phyloP scores from a whole-genome alignment of 2,888 invertebrate genomes.

The Tipula vernalis region DNA sequence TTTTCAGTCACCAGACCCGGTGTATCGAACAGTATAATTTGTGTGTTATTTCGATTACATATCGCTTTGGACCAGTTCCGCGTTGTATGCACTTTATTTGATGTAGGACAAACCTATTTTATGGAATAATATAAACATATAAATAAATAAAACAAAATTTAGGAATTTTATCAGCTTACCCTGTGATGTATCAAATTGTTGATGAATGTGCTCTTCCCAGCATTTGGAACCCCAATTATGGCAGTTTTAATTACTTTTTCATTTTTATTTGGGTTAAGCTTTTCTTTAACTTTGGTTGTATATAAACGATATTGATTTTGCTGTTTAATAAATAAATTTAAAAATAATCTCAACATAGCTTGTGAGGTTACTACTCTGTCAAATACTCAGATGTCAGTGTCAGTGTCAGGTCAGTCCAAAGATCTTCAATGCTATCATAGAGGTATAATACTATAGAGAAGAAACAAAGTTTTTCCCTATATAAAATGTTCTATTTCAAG shows the following conservation, averaged over 20 bases:
- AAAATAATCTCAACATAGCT: not conserved
- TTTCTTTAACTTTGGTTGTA: not conserved
- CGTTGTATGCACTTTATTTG: conserved; percentile 87
- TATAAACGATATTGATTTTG: not conserved
- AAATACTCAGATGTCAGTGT: too few relatives aligned
- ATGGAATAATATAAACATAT: conserved; percentile 14
- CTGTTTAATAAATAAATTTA: not conserved
- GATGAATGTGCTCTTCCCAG: conserved; percentile 90
- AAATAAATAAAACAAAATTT: not conserved
- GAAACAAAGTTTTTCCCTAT: too few relatives aligned
- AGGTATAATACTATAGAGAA: too few relatives aligned
- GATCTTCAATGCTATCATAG: too few relatives aligned
- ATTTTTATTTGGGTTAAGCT: not conserved
- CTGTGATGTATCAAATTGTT: conserved; percentile 71
- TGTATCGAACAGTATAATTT: conserved; percentile 85
- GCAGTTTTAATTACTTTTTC: conserved; percentile 55
- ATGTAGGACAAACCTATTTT: conserved; percentile 74
- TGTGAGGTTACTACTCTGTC: too few relatives aligned
- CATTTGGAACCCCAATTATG: conserved; percentile 87
- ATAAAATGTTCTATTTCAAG: too few relatives aligned
- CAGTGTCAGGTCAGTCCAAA: too few relatives aligned
- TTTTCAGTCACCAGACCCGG: conserved; percentile 70
- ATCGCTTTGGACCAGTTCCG: conserved; percentile 59
- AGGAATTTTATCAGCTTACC: conserved; percentile 34
- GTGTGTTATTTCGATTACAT: conserved; percentile 60